Evolutionary conservation across 2,797 vertebrate genomes (phyloP).

Genomic region (Thripadectes ignobilis): DNA sequence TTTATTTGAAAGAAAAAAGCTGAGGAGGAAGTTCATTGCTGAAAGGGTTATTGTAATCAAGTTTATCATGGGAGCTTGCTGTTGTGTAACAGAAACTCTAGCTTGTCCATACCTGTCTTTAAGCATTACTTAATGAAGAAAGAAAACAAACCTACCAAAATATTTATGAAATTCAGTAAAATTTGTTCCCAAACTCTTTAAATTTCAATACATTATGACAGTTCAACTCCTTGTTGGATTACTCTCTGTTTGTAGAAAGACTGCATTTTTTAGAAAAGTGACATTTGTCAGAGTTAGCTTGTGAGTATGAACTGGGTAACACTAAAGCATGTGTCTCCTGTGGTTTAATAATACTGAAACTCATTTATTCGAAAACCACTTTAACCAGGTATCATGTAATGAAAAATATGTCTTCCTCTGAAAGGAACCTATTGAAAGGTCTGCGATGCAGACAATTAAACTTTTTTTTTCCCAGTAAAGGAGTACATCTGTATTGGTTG

Average conservation of each 20-base stretch:
- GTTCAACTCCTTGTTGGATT: not conserved
- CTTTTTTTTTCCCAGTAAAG: not conserved
- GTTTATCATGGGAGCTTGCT: conserved; percentile 77
- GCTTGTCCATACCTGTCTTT: conserved; percentile 80
- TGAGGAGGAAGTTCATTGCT: conserved; percentile 77
- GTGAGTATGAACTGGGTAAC: not conserved
- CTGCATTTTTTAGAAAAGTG: not conserved
- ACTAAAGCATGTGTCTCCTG: not conserved
- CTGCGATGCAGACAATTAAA: not conserved
- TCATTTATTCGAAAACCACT: not conserved
- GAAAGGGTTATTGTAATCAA: conserved; percentile 79
- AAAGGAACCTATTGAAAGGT: not conserved
- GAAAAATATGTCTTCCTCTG: not conserved
- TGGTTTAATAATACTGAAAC: not conserved
- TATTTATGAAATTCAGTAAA: conserved; percentile 76
- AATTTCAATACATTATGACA: not conserved
- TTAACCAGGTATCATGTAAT: not conserved
- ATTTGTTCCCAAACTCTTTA: conserved; percentile 57
- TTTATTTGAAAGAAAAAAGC: conserved; percentile 61
- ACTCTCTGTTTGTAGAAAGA: not conserved
- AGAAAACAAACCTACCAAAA: conserved; percentile 74
- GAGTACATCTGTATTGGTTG: not conserved
- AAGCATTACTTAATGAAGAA: conserved; percentile 77
- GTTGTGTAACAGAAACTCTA: conserved; percentile 85
- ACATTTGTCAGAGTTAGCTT: not conserved